A percentile compares a stretch with the other conserved stretches of the same genome.
phyloP scores from a whole-genome alignment of 2,113 vertebrate species.

The Tonatia bakeri region DNA sequence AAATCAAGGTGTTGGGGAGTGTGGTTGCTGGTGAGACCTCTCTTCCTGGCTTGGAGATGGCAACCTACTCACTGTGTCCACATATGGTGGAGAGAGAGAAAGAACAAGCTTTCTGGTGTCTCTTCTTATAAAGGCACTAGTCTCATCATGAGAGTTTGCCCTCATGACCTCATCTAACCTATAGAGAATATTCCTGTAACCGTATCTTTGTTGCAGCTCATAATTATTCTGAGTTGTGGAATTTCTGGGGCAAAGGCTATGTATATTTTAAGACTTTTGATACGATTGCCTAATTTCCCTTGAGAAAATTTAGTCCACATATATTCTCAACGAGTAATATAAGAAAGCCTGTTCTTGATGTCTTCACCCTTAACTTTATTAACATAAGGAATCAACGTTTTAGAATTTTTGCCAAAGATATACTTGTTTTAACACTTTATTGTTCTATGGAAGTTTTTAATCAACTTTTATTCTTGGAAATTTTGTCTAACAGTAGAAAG shows the following conservation, averaged over 20 bases:
- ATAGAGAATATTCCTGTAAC: constrained; percentile 2
- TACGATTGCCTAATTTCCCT: constrained; percentile 2
- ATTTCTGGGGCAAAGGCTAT: neutral
- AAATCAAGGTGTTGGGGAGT: neutral
- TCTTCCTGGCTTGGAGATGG: neutral
- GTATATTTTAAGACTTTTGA: constrained; percentile 11
- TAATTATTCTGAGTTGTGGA: neutral
- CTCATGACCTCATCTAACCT: neutral
- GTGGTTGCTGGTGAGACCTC: neutral
- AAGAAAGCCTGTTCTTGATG: neutral
- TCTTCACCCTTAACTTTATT: neutral
- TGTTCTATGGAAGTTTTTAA: neutral
- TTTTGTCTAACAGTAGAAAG: neutral
- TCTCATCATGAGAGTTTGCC: neutral
- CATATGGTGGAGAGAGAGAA: neutral
- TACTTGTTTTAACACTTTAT: neutral
- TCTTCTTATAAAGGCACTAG: neutral
- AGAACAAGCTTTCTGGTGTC: neutral
- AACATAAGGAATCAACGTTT: neutral
- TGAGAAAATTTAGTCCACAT: constrained; percentile 32
- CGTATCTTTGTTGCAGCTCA: neutral
- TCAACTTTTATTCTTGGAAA: neutral
- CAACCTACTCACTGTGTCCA: neutral
- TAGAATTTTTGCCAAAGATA: neutral
- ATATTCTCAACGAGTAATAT: neutral